These are phyloP conservation scores for Tineola bisselliella DNA, from an alignment of 2,888 invertebrate species.

Conservation along the genomic window DNA sequence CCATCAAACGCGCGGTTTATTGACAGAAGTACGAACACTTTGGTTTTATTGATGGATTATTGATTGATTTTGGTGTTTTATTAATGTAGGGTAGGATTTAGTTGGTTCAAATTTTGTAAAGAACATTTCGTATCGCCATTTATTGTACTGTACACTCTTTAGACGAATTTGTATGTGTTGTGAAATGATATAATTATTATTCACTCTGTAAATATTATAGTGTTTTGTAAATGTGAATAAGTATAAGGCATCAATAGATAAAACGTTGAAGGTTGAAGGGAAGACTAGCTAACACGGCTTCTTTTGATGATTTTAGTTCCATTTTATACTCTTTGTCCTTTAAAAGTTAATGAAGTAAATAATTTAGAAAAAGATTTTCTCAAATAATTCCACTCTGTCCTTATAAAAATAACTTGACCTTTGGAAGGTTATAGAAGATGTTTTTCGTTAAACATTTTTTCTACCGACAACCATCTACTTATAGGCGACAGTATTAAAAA, in stretches of 20 bases:
- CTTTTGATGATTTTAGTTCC: background rate
- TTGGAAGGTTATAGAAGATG: background rate
- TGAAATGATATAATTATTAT: no score
- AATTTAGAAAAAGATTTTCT: background rate
- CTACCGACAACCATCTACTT: background rate
- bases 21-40: conserved; percentile 10
- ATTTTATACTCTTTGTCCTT: background rate
- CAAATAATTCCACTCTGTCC: background rate
- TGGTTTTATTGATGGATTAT: conserved; percentile 8
- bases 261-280: background rate
- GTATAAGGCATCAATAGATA: no score
- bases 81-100: background rate
- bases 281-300: background rate
- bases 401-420: conserved; percentile 2
- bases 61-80: background rate
- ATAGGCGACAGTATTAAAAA: no score
- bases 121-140: no score
- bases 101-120: no score
- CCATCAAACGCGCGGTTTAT: conserved; percentile 9
- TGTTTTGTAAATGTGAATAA: no score
- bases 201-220: no score
- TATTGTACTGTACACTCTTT: no score
- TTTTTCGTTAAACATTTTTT: background rate
- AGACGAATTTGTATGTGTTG: no score
- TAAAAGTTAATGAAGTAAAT: background rate